These are phyloP conservation scores for Lanistes nyassanus DNA, from an alignment of 1,140 invertebrate genomes.

Conservation along the genomic window DNA sequence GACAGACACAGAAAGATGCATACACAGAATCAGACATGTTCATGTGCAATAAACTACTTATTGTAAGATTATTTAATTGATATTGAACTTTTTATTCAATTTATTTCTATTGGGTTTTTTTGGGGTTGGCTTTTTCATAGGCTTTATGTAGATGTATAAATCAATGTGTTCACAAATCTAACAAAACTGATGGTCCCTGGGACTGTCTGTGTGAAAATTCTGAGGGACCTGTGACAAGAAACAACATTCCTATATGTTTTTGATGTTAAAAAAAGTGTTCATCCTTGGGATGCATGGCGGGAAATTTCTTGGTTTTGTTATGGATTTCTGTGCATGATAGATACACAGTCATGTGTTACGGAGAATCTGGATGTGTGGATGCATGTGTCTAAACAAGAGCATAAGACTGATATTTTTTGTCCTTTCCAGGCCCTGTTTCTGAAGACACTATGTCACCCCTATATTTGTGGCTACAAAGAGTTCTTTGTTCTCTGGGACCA, in stretches of 20 bases:
- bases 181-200: too few relatives aligned
- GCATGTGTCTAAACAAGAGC: neutral
- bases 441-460: constrained; percentile 53
- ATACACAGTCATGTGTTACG: too few relatives aligned
- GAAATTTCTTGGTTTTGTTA: neutral
- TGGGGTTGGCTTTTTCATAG: too few relatives aligned
- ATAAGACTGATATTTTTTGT: constrained; percentile 1
- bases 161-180: too few relatives aligned
- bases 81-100: neutral
- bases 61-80: neutral
- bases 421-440: constrained; percentile 54
- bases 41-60: neutral
- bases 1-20: neutral
- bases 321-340: neutral
- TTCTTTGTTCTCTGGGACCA: constrained; percentile 64
- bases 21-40: neutral
- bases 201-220: too few relatives aligned
- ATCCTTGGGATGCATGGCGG: neutral
- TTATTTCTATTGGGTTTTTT: too few relatives aligned
- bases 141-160: neutral
- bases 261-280: neutral
- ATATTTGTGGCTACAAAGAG: constrained; percentile 61
- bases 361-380: neutral
- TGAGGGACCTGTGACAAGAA: too few relatives aligned
- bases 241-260: too few relatives aligned